Base-by-base conservation (phyloP, 2,888 invertebrate genomes). In the Lasioglossum morio region DNA sequence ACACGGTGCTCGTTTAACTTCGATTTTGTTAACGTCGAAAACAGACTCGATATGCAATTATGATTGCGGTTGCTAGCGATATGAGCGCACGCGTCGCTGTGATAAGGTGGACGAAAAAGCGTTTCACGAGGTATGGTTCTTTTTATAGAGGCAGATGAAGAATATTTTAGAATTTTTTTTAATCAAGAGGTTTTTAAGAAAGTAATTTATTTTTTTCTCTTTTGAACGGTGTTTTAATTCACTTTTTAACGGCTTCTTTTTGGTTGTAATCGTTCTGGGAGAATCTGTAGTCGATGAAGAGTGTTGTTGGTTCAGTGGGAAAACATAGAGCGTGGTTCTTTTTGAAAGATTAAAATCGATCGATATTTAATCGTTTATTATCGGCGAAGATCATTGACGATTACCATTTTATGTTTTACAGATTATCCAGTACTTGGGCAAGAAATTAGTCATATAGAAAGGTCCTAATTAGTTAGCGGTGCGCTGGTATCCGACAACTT, bases 1-100 rank as follows among this genome's bases (percentile, higher is more conserved):
- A 82, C 82, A 74, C 83, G 85, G 85, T 85, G 85, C 85, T 85
- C 66, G 85, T 70, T 70, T 85, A 85, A 73, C 34, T 70, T 70
- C 77, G 85, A 86, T 85, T 66, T 85, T 85, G 66, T 73, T 83
- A 82, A 80, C 72, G 57, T 78, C 78, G 75, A 70, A 80, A 74
- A 85, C 27, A 84, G 75, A 86, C 84, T 86, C 77, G 78, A 76
- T 81, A 84, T 74, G 77, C 72, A 77, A 77, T 48, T 74, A 79
- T 40, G 75, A 75, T 81, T 60, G 75, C 84, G 63, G 77, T 80
- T 73, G 77, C 77, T 82, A 77, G 40, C 77, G 70, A 70, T 77
- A 73, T 73, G 84, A 86, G 77, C 66, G 48, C 77, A 69, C 73
- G 74, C 75, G 78, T 81, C 84, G 84, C 84, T 75, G 86, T 84